These are phyloP conservation scores for Leiothrix lutea DNA, from an alignment of 2,113 vertebrate species.

Conservation along the genomic window DNA sequence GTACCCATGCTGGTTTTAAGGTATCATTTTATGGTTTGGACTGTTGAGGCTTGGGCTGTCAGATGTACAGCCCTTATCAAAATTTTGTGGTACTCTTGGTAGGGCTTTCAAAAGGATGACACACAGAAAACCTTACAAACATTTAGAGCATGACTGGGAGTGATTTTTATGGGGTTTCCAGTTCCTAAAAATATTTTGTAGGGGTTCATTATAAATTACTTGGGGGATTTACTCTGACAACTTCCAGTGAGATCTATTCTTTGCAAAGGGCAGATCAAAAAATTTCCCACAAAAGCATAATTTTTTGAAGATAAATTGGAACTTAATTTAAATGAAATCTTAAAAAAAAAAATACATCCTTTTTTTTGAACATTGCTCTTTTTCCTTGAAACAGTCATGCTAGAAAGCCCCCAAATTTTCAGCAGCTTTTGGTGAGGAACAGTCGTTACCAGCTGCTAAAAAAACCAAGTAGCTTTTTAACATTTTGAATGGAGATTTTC, in stretches of 20 bases:
- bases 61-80: not conserved
- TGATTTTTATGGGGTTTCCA: not conserved
- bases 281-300: not conserved
- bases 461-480: not conserved
- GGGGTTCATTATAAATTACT: not conserved
- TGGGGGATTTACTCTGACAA: not conserved
- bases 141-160: not conserved
- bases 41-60: not conserved
- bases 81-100: not conserved
- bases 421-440: not conserved
- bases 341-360: rapidly evolving
- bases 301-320: not conserved
- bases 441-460: not conserved
- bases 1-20: not conserved
- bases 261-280: not conserved
- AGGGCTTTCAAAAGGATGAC: not conserved
- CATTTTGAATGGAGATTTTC: not conserved
- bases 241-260: not conserved
- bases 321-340: not conserved
- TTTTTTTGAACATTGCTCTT: not conserved
- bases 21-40: rapidly evolving
- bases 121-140: not conserved
- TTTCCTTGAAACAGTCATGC: not conserved
- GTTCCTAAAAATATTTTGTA: not conserved
- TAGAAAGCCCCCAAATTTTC: not conserved